phyloP scores from a whole-genome alignment of 2,797 vertebrate species.

The Balearica regulorum region DNA sequence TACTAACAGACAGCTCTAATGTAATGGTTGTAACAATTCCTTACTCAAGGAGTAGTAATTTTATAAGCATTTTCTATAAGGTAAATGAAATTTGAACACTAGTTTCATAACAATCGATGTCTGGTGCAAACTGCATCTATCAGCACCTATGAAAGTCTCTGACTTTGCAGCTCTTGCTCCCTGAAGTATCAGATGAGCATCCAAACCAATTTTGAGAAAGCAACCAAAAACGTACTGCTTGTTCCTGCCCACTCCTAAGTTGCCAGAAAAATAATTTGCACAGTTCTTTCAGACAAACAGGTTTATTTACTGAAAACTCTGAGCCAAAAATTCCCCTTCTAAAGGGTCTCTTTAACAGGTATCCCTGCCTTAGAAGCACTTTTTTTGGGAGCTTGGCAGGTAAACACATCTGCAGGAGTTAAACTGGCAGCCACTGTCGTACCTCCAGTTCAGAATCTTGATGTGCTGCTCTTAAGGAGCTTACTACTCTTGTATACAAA shows the following conservation, averaged over 20 bases:
- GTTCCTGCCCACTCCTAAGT: neutral
- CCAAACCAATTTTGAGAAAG: neutral
- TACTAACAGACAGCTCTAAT: neutral
- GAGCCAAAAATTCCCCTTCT: neutral
- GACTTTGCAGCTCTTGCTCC: neutral
- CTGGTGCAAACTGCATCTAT: neutral
- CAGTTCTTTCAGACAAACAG: neutral
- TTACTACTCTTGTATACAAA: neutral
- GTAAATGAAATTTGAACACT: constrained; percentile 9
- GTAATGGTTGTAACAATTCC: neutral
- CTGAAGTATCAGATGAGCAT: neutral
- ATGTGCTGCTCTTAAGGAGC: neutral
- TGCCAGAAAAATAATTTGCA: neutral
- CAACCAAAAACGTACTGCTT: neutral
- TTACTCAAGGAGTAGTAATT: neutral
- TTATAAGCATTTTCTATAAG: neutral
- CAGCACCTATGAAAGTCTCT: neutral
- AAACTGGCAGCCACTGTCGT: neutral
- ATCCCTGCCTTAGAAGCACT: neutral
- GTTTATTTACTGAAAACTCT: neutral
- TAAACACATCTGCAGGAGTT: neutral
- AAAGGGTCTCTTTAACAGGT: neutral
- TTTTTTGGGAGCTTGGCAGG: neutral
- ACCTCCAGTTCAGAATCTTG: neutral
- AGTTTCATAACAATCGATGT: neutral